These are phyloP conservation scores for Dryobota labecula DNA, from an alignment of 2,888 invertebrate species.

Conservation along the genomic window DNA sequence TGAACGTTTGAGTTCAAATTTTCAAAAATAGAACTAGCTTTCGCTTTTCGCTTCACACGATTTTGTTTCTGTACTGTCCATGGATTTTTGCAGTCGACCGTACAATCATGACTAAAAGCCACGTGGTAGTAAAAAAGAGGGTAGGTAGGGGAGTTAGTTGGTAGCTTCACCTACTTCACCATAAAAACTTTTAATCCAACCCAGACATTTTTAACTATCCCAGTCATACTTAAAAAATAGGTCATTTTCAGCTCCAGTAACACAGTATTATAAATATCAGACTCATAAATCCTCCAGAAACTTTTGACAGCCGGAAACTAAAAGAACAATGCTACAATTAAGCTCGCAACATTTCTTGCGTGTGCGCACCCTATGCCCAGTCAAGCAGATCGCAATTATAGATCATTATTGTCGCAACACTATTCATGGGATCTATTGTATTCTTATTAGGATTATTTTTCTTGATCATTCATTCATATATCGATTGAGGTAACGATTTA, in stretches of 20 bases:
- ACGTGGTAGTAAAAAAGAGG: background rate
- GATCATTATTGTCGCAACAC: slow-evolving; percentile 63
- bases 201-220: background rate
- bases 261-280: slow-evolving; percentile 19
- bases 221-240: background rate
- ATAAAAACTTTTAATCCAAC: background rate
- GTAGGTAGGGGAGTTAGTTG: too few relatives aligned
- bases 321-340: slow-evolving; percentile 72
- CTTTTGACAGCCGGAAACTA: slow-evolving; percentile 68
- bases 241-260: background rate
- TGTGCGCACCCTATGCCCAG: slow-evolving; percentile 64
- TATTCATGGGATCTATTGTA: slow-evolving; percentile 72
- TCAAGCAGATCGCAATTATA: slow-evolving; percentile 64
- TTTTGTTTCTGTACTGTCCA: too few relatives aligned
- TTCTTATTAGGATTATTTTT: slow-evolving; percentile 69
- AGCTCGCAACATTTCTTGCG: slow-evolving; percentile 66
- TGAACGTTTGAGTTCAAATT: too few relatives aligned
- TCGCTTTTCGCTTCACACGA: too few relatives aligned
- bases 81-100: too few relatives aligned
- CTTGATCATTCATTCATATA: slow-evolving; percentile 54
- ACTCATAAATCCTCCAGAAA: slow-evolving; percentile 53
- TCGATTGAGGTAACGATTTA: slow-evolving; percentile 41
- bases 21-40: too few relatives aligned
- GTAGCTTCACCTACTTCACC: background rate
- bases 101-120: background rate